Percentiles rank a stretch among this genome's conserved stretches.
Evolutionary conservation across 2,888 invertebrate genomes (phyloP).

Genomic region (Aethes cnicana): DNA sequence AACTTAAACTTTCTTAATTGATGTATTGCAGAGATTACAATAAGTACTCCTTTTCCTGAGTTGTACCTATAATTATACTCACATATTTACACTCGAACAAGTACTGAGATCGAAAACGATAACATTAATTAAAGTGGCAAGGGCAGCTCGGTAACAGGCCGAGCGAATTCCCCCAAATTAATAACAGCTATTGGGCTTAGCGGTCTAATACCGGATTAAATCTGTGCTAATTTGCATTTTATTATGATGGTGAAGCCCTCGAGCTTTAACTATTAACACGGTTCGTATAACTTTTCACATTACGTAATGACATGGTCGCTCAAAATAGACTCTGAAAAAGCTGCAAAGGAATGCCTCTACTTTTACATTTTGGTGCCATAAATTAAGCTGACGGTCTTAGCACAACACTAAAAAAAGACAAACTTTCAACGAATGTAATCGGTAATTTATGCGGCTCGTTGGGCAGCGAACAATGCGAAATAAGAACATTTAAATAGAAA

Average conservation of each 20-base stretch:
- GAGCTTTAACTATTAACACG: slow-evolving; percentile 67
- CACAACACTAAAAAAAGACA: slow-evolving; percentile 52
- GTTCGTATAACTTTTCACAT: slow-evolving; percentile 58
- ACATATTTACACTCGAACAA: too few relatives aligned
- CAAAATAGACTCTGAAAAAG: slow-evolving; percentile 37
- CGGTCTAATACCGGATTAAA: slow-evolving; percentile 74
- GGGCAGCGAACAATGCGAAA: slow-evolving; percentile 46
- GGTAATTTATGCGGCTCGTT: slow-evolving; percentile 65
- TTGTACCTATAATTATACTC: too few relatives aligned
- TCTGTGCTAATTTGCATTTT: slow-evolving; percentile 78
- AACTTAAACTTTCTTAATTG: not conserved
- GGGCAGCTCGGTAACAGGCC: slow-evolving; percentile 5
- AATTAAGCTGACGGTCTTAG: slow-evolving; percentile 54
- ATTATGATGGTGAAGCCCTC: slow-evolving; percentile 69
- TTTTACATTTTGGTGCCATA: slow-evolving; percentile 53
- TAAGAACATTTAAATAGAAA: slow-evolving; percentile 45
- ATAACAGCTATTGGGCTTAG: slow-evolving; percentile 72
- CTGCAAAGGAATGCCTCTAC: slow-evolving; percentile 42
- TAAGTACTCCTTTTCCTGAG: not conserved
- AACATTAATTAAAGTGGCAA: slow-evolving; percentile 19
- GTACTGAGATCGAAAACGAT: slow-evolving; percentile 7
- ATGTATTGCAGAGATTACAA: not conserved
- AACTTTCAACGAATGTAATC: slow-evolving; percentile 58
- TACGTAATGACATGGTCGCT: slow-evolving; percentile 37
- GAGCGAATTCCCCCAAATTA: slow-evolving; percentile 44